Evolutionary conservation across 2,888 invertebrate species (phyloP).

Genomic region (Himalopsyche tibetana): DNA sequence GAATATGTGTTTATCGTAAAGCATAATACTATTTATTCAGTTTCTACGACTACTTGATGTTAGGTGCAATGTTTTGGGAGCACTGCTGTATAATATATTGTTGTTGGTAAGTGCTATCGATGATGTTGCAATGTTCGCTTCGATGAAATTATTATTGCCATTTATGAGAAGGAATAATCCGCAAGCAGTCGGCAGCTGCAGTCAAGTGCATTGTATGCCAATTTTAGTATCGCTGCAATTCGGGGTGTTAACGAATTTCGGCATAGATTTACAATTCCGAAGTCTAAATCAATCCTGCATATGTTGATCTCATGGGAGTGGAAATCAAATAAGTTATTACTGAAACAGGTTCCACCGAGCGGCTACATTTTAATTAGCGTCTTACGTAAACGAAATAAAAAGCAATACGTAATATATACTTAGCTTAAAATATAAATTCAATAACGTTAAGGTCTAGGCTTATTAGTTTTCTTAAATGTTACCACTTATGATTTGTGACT

Average conservation of each 20-base stretch:
- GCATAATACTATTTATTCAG: too few species aligned
- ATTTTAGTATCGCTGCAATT: slow-evolving; percentile 12
- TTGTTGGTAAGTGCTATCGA: not conserved
- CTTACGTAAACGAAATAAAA: too few species aligned
- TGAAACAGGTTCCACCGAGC: too few species aligned
- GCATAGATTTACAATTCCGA: not conserved
- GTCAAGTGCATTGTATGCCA: not conserved
- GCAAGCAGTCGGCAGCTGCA: not conserved
- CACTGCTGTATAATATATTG: not conserved
- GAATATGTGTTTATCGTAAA: too few species aligned
- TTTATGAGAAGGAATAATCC: slow-evolving; percentile 1
- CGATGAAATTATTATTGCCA: slow-evolving; percentile 28
- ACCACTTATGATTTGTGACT: too few species aligned
- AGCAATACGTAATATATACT: too few species aligned
- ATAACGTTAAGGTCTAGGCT: too few species aligned
- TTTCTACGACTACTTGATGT: not conserved
- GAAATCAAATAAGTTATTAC: not conserved
- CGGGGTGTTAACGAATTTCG: not conserved
- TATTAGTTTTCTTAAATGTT: too few species aligned
- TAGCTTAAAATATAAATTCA: too few species aligned
- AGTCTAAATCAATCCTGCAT: not conserved
- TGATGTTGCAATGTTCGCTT: slow-evolving; percentile 9
- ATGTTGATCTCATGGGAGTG: not conserved
- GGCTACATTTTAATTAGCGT: too few species aligned
- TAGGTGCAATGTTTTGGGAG: not conserved